Conservation (phyloP, 1,140 invertebrate genomes). For the Araneus ventricosus region DNA sequence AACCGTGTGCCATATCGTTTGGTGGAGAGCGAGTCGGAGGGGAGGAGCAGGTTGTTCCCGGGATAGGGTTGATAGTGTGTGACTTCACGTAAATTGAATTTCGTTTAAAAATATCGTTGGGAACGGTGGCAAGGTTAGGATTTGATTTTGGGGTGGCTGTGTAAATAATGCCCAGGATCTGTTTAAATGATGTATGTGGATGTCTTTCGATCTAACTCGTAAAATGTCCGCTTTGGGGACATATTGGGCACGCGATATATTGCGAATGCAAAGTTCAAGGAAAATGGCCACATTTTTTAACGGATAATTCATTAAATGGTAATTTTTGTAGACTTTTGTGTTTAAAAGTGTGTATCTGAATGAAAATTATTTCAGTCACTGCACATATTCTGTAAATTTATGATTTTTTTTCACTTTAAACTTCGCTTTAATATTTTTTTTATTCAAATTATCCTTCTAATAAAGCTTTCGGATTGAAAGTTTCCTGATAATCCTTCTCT, state of each 20-base stretch:
- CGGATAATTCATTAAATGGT: background rate
- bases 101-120: background rate
- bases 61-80: constrained; percentile 24
- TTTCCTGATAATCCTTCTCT: no score
- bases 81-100: constrained; percentile 33
- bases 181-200: constrained; percentile 24
- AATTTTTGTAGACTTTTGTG: background rate
- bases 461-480: no score
- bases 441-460: no score
- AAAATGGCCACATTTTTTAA: background rate
- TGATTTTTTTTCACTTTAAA: no score
- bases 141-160: background rate
- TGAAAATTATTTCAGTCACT: no score
- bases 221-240: constrained; percentile 9
- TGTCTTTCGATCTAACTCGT: constrained; percentile 27
- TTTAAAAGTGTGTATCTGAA: no score
- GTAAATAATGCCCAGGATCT: constrained; percentile 3
- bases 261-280: background rate
- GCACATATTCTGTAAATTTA: no score
- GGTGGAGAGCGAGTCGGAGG: background rate
- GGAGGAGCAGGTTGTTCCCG: background rate
- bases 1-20: constrained; percentile 18
- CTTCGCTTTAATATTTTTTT: no score
- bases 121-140: background rate
- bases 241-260: background rate